Percentiles rank a stretch among this genome's conserved stretches.
Evolutionary conservation across 92 coral and sea anemone genomes (phyloP).

Genomic region (Diadumene lineata): DNA sequence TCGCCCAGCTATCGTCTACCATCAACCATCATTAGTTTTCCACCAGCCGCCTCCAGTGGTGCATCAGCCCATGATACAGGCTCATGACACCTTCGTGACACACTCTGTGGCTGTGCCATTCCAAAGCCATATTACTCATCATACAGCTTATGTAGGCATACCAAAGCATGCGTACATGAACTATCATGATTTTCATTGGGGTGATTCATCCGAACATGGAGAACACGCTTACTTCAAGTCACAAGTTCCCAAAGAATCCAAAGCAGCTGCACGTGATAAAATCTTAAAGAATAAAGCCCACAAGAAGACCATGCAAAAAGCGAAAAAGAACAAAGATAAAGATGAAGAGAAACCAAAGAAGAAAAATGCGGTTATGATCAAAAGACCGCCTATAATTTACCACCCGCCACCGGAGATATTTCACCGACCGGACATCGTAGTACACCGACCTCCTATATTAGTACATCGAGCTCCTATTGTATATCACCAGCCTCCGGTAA

Average conservation of each 20-base stretch:
- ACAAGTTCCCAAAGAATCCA: slow-evolving; percentile 49
- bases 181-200: slow-evolving; percentile 44
- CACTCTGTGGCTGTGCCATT: slow-evolving; percentile 61
- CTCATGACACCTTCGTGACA: slow-evolving; percentile 91
- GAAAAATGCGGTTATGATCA: slow-evolving; percentile 80
- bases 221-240: slow-evolving; percentile 58
- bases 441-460: slow-evolving; percentile 93
- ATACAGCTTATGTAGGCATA: slow-evolving; percentile 67
- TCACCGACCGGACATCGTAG: slow-evolving; percentile 95
- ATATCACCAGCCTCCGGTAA: slow-evolving; percentile 94
- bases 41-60: slow-evolving; percentile 99
- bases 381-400: slow-evolving; percentile 91
- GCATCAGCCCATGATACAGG: slow-evolving; percentile 83
- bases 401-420: slow-evolving; percentile 98
- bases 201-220: slow-evolving; percentile 9
- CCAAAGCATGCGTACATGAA: slow-evolving; percentile 63
- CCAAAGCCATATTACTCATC: slow-evolving; percentile 63
- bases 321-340: slow-evolving; percentile 54
- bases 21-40: slow-evolving; percentile 90
- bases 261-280: slow-evolving; percentile 55
- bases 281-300: slow-evolving; percentile 50
- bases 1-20: slow-evolving; percentile 98
- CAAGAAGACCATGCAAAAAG: slow-evolving; percentile 28
- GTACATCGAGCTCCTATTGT: slow-evolving; percentile 94
- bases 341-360: slow-evolving; percentile 75